Conservation (phyloP, 2,888 invertebrate genomes). For the Caenorhabditis plicata region DNA sequence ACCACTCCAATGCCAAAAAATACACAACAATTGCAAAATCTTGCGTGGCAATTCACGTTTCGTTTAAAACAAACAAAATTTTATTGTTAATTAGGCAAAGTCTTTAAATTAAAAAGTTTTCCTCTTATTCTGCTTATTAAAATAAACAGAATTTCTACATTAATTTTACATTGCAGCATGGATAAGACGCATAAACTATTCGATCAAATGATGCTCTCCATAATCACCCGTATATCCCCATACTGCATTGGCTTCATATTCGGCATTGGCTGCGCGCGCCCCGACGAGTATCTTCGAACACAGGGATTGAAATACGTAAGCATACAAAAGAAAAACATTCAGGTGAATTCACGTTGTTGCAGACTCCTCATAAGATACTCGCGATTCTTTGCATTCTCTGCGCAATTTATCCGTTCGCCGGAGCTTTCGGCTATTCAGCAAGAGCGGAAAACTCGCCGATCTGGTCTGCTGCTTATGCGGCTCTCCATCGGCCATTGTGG, state of each 20-base stretch:
- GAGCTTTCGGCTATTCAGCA: slow-evolving; percentile 29
- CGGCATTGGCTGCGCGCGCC: slow-evolving; percentile 36
- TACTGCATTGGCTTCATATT: slow-evolving; percentile 48
- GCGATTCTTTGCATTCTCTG: slow-evolving; percentile 14
- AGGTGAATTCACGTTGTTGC: slow-evolving; percentile 7
- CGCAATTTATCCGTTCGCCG: slow-evolving; percentile 26
- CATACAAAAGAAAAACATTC: neutral
- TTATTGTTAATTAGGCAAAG: too few relatives aligned
- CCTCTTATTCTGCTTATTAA: too few relatives aligned
- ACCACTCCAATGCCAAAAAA: too few relatives aligned
- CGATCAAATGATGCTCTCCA: slow-evolving; percentile 29
- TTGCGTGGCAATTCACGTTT: too few relatives aligned
- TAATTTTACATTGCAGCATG: slow-evolving; percentile 7
- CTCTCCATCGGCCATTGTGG: slow-evolving; percentile 56
- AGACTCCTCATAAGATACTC: slow-evolving; percentile 18
- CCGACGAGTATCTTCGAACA: slow-evolving; percentile 12
- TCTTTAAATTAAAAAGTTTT: too few relatives aligned
- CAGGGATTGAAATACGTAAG: slow-evolving; percentile 23
- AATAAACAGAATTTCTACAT: too few relatives aligned
- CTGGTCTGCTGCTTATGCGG: slow-evolving; percentile 46
- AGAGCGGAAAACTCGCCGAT: slow-evolving; percentile 14
- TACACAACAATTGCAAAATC: too few relatives aligned
- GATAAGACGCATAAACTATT: slow-evolving; percentile 20
- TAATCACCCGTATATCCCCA: slow-evolving; percentile 22
- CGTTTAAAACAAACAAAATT: too few relatives aligned